A percentile compares a stretch with the other conserved stretches of the same genome.
Conservation (phyloP, 2,797 vertebrate species). For the Rhinichthys osculus region DNA sequence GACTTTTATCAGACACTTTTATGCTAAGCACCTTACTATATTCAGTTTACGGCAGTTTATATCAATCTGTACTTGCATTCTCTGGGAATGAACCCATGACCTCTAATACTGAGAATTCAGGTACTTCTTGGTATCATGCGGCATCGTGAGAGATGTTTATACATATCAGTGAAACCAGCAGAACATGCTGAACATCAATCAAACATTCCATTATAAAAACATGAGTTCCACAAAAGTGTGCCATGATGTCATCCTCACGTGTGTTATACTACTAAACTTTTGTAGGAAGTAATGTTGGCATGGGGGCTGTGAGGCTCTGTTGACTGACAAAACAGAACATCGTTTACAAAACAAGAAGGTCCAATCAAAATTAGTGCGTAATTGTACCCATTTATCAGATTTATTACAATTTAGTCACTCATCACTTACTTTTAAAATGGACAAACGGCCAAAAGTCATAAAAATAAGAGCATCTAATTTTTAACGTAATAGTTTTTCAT, state of each 20-base stretch:
- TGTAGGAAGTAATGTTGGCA: not conserved
- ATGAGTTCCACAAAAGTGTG: not conserved
- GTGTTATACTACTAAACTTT: constrained; percentile 26
- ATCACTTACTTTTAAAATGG: not conserved
- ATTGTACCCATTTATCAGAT: not conserved
- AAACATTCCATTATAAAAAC: not conserved
- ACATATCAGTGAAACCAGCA: constrained; percentile 23
- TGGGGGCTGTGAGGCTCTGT: constrained; percentile 14
- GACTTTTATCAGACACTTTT: not conserved
- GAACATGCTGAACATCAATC: not conserved
- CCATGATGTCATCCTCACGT: not conserved
- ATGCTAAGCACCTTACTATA: too few species aligned
- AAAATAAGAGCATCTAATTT: not conserved
- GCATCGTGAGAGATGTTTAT: not conserved
- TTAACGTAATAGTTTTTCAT: not conserved
- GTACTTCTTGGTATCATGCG: not conserved
- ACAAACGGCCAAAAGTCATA: not conserved
- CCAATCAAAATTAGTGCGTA: not conserved
- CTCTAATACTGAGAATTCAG: not conserved
- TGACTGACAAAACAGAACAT: constrained; percentile 66
- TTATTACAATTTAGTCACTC: not conserved
- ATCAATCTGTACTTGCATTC: not conserved
- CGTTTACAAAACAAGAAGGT: constrained; percentile 76
- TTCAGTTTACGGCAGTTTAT: not conserved
- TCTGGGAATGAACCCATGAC: not conserved